Conservation (phyloP, 2,888 invertebrate genomes). For the Gortyna flavago region DNA sequence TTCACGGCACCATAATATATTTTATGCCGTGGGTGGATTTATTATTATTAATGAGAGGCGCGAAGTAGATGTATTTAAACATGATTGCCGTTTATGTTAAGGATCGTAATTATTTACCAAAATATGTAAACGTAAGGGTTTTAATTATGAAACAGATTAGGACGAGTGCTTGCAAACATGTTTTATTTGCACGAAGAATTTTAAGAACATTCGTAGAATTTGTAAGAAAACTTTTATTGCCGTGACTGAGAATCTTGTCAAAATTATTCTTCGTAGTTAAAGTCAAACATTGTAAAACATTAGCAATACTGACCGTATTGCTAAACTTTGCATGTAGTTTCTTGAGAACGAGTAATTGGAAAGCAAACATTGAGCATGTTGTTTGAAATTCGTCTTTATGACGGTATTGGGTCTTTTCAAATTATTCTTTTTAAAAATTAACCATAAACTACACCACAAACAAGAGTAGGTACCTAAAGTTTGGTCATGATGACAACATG, state of each 20-base stretch:
- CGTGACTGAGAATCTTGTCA: not conserved
- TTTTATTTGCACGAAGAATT: constrained; percentile 3
- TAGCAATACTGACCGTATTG: too few relatives aligned
- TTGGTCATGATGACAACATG: too few relatives aligned
- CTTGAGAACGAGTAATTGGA: too few relatives aligned
- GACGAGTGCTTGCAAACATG: not conserved
- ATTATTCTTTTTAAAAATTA: too few relatives aligned
- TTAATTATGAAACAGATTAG: constrained; percentile 24
- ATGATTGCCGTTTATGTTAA: constrained; percentile 6
- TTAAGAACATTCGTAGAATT: constrained; percentile 12
- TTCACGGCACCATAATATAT: constrained; percentile 30
- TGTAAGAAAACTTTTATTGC: not conserved
- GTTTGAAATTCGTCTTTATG: too few relatives aligned
- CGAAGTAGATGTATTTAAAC: constrained; percentile 5
- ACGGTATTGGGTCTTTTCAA: too few relatives aligned
- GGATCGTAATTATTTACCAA: constrained; percentile 12
- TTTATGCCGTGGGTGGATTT: constrained; percentile 1
- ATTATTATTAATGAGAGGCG: constrained; percentile 26
- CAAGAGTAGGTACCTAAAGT: too few relatives aligned
- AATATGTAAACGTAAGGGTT: constrained; percentile 5
- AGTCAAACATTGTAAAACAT: not conserved
- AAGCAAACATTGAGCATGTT: too few relatives aligned
- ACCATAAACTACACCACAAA: too few relatives aligned
- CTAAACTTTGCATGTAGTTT: too few relatives aligned
- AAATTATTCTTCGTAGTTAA: constrained; percentile 6